Conservation (phyloP, 2,888 invertebrate species). For the Mimachlamys varia region DNA sequence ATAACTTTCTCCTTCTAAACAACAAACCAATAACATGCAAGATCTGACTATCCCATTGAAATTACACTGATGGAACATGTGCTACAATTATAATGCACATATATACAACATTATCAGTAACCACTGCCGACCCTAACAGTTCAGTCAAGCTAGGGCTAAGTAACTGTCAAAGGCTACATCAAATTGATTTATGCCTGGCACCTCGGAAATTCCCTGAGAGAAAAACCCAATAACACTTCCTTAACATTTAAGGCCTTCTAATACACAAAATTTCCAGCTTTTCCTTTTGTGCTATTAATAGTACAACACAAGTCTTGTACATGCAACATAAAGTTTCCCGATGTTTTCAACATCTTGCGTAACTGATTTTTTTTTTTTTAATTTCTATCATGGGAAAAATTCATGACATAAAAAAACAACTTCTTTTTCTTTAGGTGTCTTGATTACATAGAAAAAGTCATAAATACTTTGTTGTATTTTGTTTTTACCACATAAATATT, state of each 20-base stretch:
- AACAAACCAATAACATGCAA: not conserved
- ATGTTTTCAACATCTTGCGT: not conserved
- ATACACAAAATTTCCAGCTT: constrained; percentile 37
- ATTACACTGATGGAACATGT: not conserved
- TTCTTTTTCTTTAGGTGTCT: not conserved
- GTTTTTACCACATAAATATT: not conserved
- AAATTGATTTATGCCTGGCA: constrained; percentile 29
- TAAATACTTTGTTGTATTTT: not conserved
- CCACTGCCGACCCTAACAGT: not conserved
- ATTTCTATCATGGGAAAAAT: not conserved
- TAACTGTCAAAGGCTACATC: constrained; percentile 11
- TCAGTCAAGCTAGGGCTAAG: not conserved
- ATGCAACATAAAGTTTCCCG: not conserved
- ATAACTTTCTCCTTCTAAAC: not conserved
- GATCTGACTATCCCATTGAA: not conserved
- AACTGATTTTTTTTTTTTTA: too few relatives aligned
- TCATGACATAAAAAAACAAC: not conserved
- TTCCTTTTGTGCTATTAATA: constrained; percentile 31
- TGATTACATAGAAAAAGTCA: not conserved
- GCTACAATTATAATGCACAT: not conserved
- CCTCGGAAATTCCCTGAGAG: not conserved
- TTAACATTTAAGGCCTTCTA: not conserved
- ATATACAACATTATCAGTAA: not conserved
- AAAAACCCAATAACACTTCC: constrained; percentile 18
- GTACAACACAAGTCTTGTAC: not conserved